Percentiles rank a stretch among this genome's conserved stretches.
These are phyloP conservation scores for Lynx canadensis DNA, from an alignment of 2,113 vertebrate genomes.

Conservation along the genomic window DNA sequence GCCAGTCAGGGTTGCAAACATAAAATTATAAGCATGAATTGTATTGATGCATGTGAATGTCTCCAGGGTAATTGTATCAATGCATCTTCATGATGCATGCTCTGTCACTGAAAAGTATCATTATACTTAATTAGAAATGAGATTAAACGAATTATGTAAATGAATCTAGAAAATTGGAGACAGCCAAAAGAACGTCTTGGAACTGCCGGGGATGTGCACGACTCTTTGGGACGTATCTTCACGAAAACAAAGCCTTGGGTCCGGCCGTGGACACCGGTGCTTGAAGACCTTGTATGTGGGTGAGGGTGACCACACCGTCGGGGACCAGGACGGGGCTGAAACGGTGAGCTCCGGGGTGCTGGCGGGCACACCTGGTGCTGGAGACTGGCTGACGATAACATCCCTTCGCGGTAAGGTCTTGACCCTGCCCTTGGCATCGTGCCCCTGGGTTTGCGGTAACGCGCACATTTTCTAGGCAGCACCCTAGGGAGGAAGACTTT, in stretches of 20 bases:
- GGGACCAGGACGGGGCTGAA: background rate
- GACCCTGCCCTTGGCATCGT: background rate
- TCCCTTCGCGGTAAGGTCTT: background rate
- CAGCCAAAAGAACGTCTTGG: background rate
- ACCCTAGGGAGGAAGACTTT: background rate
- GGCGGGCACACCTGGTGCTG: background rate
- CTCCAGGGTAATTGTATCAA: background rate
- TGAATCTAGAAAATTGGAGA: background rate
- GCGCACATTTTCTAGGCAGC: background rate
- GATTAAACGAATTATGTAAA: background rate
- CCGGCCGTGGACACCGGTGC: background rate
- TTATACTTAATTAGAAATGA: background rate
- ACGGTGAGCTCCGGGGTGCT: accelerated
- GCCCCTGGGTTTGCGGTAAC: background rate
- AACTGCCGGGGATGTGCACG: background rate
- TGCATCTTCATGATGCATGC: background rate
- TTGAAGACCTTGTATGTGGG: background rate
- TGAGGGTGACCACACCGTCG: background rate
- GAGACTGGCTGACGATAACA: accelerated
- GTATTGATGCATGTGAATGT: background rate
- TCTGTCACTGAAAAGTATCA: background rate
- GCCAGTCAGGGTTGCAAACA: background rate
- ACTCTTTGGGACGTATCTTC: background rate
- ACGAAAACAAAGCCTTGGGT: background rate
- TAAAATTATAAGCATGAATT: background rate